A percentile compares a stretch with the other conserved stretches of the same genome.
These are phyloP conservation scores for Podarcis raffonei DNA, from an alignment of 2,113 vertebrate species.

Conservation along the genomic window DNA sequence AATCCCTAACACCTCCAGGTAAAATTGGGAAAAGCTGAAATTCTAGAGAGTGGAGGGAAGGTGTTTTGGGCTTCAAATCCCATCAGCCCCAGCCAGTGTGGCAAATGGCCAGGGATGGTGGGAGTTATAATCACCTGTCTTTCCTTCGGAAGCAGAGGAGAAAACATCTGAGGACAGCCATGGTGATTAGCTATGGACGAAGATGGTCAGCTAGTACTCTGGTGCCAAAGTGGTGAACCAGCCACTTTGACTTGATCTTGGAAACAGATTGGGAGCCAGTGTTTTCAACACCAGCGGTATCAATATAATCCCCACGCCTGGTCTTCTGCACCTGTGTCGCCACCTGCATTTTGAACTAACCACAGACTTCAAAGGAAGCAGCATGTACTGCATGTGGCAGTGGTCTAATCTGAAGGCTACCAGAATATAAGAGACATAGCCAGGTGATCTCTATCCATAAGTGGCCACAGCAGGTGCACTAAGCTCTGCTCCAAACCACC, in stretches of 20 bases:
- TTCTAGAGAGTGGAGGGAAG: neutral
- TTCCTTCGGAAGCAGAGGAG: neutral
- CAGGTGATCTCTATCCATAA: neutral
- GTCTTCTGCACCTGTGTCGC: no score
- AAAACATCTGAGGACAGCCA: neutral
- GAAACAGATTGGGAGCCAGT: neutral
- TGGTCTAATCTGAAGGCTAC: neutral
- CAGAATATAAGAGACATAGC: neutral
- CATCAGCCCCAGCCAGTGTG: no score
- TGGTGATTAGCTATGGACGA: neutral
- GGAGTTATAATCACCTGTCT: neutral
- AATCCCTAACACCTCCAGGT: neutral
- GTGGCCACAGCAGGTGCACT: neutral
- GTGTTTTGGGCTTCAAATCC: no score
- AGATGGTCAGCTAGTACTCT: neutral
- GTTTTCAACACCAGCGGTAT: neutral
- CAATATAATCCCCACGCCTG: neutral
- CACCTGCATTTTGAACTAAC: neutral
- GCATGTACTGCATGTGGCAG: neutral
- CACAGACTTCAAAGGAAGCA: neutral
- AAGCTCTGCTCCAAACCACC: neutral
- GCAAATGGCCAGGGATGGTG: no score
- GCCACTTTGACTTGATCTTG: neutral
- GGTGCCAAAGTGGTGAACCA: neutral
- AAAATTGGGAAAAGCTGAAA: neutral